A percentile compares a stretch with the other conserved stretches of the same genome.
These are phyloP conservation scores for Phoxinus dragarum DNA, from an alignment of 2,797 vertebrate species.

Conservation along the genomic window DNA sequence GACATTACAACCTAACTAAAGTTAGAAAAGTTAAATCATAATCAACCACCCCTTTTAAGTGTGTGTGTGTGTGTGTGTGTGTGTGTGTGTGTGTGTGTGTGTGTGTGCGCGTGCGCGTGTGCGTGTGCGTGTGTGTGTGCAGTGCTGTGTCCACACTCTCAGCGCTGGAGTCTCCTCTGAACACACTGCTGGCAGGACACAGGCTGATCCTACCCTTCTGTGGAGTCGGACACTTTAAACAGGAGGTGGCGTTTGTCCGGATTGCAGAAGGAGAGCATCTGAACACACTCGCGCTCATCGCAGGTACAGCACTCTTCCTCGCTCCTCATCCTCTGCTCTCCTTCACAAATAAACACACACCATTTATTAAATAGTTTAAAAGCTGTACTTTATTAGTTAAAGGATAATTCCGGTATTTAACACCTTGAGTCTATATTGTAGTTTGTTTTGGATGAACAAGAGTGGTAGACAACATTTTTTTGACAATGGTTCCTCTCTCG, in stretches of 20 bases:
- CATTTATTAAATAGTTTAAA: background rate
- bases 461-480: too few species aligned
- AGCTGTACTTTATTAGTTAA: background rate
- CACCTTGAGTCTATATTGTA: too few species aligned
- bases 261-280: slow-evolving; percentile 81
- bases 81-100: background rate
- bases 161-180: slow-evolving; percentile 80
- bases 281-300: slow-evolving; percentile 79
- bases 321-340: background rate
- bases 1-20: too few species aligned
- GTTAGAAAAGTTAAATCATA: too few species aligned
- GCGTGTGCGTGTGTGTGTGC: slow-evolving; percentile 36
- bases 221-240: slow-evolving; percentile 87
- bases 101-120: slow-evolving; percentile 19
- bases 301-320: slow-evolving; percentile 79
- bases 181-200: slow-evolving; percentile 83
- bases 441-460: too few species aligned
- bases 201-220: slow-evolving; percentile 86
- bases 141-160: slow-evolving; percentile 85
- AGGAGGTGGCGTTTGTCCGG: slow-evolving; percentile 91
- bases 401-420: too few species aligned
- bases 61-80: background rate
- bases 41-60: too few species aligned
- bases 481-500: too few species aligned
- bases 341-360: background rate